Conservation (phyloP, 2,113 vertebrate species). For the Halcyon senegalensis region DNA sequence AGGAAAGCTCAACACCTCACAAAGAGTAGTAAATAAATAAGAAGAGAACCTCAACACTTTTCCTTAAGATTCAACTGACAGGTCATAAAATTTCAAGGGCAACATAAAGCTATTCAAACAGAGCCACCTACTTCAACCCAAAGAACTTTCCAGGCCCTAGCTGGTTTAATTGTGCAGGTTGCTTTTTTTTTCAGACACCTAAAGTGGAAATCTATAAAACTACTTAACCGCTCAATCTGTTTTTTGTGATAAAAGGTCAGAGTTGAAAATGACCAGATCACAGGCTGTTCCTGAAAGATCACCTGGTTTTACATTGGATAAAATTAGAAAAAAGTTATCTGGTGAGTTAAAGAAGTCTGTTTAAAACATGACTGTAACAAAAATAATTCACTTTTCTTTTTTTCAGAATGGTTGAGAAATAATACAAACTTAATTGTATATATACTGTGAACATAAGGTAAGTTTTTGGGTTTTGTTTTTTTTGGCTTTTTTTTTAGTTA, state of each 20-base stretch:
- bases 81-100: not conserved
- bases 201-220: not conserved
- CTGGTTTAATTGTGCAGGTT: not conserved
- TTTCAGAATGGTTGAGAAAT: not conserved
- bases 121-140: not conserved
- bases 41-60: not conserved
- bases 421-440: not conserved
- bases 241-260: not conserved
- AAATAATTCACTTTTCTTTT: not conserved
- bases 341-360: not conserved
- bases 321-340: not conserved
- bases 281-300: not conserved
- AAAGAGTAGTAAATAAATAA: not conserved
- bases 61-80: not conserved
- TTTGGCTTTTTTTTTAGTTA: not conserved
- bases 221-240: not conserved
- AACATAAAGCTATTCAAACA: not conserved
- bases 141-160: not conserved
- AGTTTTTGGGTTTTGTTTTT: not conserved
- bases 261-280: not conserved
- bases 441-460: not conserved
- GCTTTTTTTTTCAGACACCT: not conserved
- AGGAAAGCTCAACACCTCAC: not conserved
- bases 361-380: not conserved
- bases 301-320: not conserved